A percentile compares a stretch with the other conserved stretches of the same genome.
phyloP scores from a whole-genome alignment of 2,113 vertebrate genomes.

The Sminthopsis crassicaudata region DNA sequence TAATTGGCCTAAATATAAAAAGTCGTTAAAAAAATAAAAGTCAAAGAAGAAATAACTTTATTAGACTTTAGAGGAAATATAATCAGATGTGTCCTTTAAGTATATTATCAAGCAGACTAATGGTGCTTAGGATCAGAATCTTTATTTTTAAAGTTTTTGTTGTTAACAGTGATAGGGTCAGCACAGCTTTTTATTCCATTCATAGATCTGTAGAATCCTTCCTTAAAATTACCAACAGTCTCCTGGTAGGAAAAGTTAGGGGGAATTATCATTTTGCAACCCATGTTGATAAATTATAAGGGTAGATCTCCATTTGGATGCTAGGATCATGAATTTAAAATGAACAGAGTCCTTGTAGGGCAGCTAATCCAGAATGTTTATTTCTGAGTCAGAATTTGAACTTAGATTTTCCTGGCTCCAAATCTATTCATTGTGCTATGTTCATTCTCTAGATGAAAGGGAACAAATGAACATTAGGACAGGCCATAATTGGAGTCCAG shows the following conservation, averaged over 20 bases:
- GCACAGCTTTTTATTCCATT: conserved; percentile 21
- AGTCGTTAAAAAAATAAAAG: background rate
- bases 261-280: background rate
- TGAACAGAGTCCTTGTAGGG: background rate
- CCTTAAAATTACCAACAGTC: background rate
- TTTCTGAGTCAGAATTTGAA: background rate
- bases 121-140: background rate
- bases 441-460: background rate
- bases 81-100: background rate
- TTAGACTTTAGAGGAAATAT: background rate
- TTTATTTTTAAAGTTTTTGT: conserved; percentile 18
- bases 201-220: background rate
- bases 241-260: background rate
- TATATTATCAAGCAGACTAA: background rate
- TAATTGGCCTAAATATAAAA: background rate
- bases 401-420: background rate
- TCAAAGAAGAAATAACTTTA: background rate
- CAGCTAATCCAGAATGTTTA: background rate
- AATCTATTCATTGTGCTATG: background rate
- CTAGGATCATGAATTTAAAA: background rate
- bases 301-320: background rate
- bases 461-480: background rate
- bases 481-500: background rate
- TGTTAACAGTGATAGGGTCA: background rate
- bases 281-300: background rate